These are phyloP conservation scores for Drosophila prolongata DNA, from an alignment of 2,888 invertebrate genomes.

Conservation along the genomic window DNA sequence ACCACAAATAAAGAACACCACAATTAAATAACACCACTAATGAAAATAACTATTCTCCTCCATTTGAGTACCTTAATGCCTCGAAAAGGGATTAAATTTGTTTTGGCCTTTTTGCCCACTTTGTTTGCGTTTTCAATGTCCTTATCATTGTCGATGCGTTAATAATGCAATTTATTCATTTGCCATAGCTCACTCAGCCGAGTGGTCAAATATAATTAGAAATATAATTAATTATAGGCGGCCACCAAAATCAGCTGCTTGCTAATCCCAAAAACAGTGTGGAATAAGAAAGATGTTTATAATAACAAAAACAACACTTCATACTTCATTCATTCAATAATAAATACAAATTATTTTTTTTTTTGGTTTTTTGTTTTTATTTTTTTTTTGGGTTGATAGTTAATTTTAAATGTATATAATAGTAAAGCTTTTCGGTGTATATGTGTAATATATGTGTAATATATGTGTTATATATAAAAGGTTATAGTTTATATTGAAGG, in stretches of 20 bases:
- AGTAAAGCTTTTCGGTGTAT: conserved; percentile 6
- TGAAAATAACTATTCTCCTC: neutral
- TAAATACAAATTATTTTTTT: too few species aligned
- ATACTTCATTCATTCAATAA: neutral
- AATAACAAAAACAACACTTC: too few species aligned
- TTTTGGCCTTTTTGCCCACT: neutral
- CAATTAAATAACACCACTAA: neutral
- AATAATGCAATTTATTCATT: conserved; percentile 28
- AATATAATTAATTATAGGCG: conserved; percentile 14
- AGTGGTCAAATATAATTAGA: conserved; percentile 14
- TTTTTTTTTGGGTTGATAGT: neutral
- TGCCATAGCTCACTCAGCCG: conserved; percentile 4
- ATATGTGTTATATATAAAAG: neutral
- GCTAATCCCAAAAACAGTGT: conserved; percentile 4
- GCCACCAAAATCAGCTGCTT: conserved; percentile 1
- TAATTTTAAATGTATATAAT: conserved; percentile 4
- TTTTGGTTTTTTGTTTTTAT: conserved; percentile 5
- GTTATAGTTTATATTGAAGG: neutral
- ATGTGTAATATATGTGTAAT: neutral
- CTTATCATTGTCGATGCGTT: conserved; percentile 20
- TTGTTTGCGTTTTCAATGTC: conserved; percentile 3
- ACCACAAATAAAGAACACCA: neutral
- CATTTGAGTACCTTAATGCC: neutral
- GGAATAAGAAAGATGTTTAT: neutral
- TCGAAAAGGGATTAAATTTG: conserved; percentile 10